These are phyloP conservation scores for Papilio protenor DNA, from an alignment of 2,888 invertebrate genomes.

Conservation along the genomic window DNA sequence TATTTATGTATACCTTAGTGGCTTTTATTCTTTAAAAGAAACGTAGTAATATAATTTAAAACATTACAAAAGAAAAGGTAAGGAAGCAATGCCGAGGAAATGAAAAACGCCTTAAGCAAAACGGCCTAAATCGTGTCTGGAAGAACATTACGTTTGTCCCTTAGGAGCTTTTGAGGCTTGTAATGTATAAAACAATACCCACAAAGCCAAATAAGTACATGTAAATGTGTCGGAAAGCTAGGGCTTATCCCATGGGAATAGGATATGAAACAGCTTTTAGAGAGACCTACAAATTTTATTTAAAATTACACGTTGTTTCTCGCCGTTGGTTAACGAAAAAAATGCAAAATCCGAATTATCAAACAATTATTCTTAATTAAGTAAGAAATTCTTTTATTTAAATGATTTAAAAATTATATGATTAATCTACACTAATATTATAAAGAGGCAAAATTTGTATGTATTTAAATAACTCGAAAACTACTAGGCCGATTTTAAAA, in stretches of 20 bases:
- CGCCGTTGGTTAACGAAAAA: background rate
- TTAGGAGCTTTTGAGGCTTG: slow-evolving; percentile 8
- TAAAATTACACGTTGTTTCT: background rate
- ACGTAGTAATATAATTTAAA: background rate
- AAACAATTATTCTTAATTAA: background rate
- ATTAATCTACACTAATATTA: no score
- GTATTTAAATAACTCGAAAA: no score
- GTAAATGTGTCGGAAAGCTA: slow-evolving; percentile 23
- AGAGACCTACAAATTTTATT: slow-evolving; percentile 17
- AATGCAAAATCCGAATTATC: background rate
- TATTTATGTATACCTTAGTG: no score
- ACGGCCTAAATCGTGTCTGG: slow-evolving; percentile 22
- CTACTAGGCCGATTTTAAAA: no score
- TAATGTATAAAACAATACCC: slow-evolving; percentile 30
- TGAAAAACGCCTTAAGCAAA: slow-evolving; percentile 23
- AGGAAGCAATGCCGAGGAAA: background rate
- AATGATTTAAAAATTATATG: no score
- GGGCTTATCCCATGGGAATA: slow-evolving; percentile 31
- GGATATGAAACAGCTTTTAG: slow-evolving; percentile 11
- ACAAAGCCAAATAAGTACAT: slow-evolving; percentile 28
- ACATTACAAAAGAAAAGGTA: background rate
- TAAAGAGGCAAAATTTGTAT: no score
- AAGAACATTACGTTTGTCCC: slow-evolving; percentile 25
- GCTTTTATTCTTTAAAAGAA: background rate
- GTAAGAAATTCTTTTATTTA: background rate